Evolutionary conservation across 2,113 vertebrate species (phyloP), one percentile per base, ranked within the genome.

Genomic region (Phaethon lepturus): DNA sequence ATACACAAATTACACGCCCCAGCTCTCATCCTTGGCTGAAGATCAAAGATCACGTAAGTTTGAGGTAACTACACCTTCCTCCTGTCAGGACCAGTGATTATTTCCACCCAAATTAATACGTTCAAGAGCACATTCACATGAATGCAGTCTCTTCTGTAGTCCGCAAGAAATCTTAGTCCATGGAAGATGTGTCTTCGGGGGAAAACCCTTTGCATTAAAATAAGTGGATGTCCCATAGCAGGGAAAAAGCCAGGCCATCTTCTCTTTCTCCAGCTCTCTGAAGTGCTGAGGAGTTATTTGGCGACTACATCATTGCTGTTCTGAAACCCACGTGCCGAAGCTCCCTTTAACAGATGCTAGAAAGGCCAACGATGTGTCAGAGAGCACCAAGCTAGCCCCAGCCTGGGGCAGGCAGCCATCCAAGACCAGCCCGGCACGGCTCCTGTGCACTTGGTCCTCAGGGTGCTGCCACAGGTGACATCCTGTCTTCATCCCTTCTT

Each of bases 71-170:
- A 60, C 29, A 85, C 45, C 14, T 90, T 59, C 24, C 52, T 88
- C 64, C 53, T 87, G 53, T 66, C n/a, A 83, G 78, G 69, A 93
- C 56, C 90, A 90, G 69, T 67, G 84, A 91, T 93, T 87, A 49
- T 50, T 88, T 87, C 53, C 66, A 83, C 42, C 55, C 75, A 67
- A 69, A 53, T 79, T 33, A 82, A 2, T 22, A 50, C 38, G 50
- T 83, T 88, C 45, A 76, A 86, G 49, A 87, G 53, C 45, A 83
- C 75, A 67, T 88, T 89, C 59, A 88, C 22, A 18, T 33, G 60
- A 96, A 90, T 62, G 71, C 59, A 87, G 55, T 38, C 72, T 96
- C 64, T 73, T 80, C 71, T 2, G 1, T 7, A 76, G 58, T 59
- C 66, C 5, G 2, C 35, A 75, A 38, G 55, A 80, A 88, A 86